A percentile compares a stretch with the other conserved stretches of the same genome.
These are phyloP conservation scores for Semotilus atromaculatus DNA, from an alignment of 2,797 vertebrate species.

Conservation along the genomic window DNA sequence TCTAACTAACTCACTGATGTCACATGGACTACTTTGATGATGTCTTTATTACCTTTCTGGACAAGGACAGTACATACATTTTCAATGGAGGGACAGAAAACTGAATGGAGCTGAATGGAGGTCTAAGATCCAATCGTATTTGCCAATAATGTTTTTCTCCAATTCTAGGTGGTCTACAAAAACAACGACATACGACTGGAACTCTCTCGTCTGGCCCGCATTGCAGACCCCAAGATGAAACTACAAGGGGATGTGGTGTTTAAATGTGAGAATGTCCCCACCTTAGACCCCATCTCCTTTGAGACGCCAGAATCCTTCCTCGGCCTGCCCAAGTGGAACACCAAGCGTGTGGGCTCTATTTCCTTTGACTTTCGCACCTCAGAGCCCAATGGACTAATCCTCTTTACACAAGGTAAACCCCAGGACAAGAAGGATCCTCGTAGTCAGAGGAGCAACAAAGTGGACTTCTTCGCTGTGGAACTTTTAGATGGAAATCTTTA, in stretches of 20 bases:
- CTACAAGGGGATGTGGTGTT: conserved; percentile 96
- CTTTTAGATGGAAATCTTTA: conserved; percentile 94
- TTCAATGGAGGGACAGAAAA: too few species aligned
- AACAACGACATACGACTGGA: conserved; percentile 98
- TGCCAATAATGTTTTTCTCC: neutral
- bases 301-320: conserved; percentile 96
- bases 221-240: conserved; percentile 99
- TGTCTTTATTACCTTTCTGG: too few species aligned
- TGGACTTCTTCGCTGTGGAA: conserved; percentile 97
- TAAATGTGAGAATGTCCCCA: conserved; percentile 94
- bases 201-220: conserved; percentile 92
- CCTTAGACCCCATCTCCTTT: conserved; percentile 94
- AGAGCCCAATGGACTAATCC: conserved; percentile 94
- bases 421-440: conserved; percentile 91
- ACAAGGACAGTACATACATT: too few species aligned
- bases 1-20: too few species aligned
- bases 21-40: too few species aligned
- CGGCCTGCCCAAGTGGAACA: conserved; percentile 97
- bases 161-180: conserved; percentile 92
- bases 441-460: conserved; percentile 95
- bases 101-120: too few species aligned
- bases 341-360: conserved; percentile 96
- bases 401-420: conserved; percentile 95
- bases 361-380: conserved; percentile 97
- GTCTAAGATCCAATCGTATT: neutral